A percentile compares a stretch with the other conserved stretches of the same genome.
Evolutionary conservation across 2,113 vertebrate genomes (phyloP).

Genomic region (Pitta sordida): DNA sequence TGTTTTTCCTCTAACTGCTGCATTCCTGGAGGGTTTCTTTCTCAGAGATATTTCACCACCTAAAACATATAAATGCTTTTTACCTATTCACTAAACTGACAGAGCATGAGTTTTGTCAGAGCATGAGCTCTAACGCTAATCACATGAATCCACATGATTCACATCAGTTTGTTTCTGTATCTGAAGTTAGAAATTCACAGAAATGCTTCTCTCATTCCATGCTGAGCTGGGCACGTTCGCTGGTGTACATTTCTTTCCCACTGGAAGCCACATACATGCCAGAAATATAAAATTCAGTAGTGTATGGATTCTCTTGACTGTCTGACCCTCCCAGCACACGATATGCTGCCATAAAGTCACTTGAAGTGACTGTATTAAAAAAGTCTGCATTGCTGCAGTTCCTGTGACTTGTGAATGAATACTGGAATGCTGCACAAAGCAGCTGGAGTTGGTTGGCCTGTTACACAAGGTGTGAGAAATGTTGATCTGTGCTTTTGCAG

Average conservation of each 20-base stretch:
- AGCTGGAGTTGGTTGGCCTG: not conserved
- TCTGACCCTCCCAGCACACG: fast-evolving
- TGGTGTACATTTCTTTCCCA: not conserved
- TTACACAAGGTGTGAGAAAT: not conserved
- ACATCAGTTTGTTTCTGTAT: not conserved
- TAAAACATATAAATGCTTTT: not conserved
- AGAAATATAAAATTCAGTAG: not conserved
- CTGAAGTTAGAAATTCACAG: not conserved
- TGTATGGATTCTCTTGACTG: not conserved
- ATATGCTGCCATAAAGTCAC: not conserved
- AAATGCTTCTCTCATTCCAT: not conserved
- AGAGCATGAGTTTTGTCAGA: not conserved
- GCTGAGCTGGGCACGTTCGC: not conserved
- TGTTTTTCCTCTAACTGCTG: not conserved
- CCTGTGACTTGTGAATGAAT: not conserved
- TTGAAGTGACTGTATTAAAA: not conserved
- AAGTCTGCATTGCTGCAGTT: not conserved
- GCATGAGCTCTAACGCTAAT: not conserved
- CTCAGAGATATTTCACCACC: not conserved
- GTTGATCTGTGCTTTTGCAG: conserved; percentile 61
- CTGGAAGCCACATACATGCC: not conserved
- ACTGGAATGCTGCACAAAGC: not conserved
- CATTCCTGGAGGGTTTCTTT: not conserved
- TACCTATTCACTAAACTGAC: not conserved
- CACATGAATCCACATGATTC: not conserved